A percentile compares a stretch with the other conserved stretches of the same genome.
Conservation (phyloP, 2,797 vertebrate genomes). For the Crypturellus tataupa region DNA sequence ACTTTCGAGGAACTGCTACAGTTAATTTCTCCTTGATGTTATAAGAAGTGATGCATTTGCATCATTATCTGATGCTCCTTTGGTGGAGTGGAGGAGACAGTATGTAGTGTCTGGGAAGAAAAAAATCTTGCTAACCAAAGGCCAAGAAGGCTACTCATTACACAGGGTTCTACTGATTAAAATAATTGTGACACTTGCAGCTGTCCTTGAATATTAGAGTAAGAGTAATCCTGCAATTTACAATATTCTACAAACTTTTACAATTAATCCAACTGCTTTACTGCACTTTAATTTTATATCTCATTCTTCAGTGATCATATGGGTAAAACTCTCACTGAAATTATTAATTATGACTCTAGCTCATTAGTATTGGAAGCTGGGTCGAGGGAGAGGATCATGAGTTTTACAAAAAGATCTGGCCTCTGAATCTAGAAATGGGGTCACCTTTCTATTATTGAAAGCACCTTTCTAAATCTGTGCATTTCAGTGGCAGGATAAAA, state of each 20-base stretch:
- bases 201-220: conserved; percentile 51
- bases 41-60: conserved; percentile 7
- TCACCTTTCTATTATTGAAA: conserved; percentile 41
- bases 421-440: conserved; percentile 10
- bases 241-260: conserved; percentile 7
- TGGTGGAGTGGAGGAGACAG: conserved; percentile 32
- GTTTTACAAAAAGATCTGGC: conserved; percentile 14
- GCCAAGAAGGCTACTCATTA: conserved; percentile 42
- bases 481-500: not conserved
- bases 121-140: not conserved
- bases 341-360: not conserved
- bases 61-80: conserved; percentile 45
- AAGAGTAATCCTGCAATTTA: not conserved
- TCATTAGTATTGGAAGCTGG: conserved; percentile 8
- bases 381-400: not conserved
- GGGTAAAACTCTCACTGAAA: conserved; percentile 26
- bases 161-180: conserved; percentile 43
- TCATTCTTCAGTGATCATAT: not conserved
- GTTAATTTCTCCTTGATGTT: conserved; percentile 27
- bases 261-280: not conserved
- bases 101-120: conserved; percentile 30
- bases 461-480: conserved; percentile 7
- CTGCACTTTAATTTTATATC: not conserved
- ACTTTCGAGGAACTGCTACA: conserved; percentile 28
- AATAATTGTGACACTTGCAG: conserved; percentile 60